phyloP scores from a whole-genome alignment of 2,888 invertebrate genomes.

The Dione juno region DNA sequence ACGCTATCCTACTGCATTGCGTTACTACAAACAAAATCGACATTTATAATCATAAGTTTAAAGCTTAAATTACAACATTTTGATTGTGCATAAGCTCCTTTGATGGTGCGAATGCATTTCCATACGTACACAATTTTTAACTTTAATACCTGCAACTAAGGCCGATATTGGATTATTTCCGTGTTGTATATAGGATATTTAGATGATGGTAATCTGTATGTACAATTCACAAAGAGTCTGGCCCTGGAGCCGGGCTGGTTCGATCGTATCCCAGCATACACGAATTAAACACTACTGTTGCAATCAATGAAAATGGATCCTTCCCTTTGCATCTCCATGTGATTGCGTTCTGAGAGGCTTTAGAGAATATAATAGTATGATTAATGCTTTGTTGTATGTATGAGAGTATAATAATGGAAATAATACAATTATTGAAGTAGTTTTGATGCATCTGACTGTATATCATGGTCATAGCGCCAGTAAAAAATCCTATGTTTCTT shows the following conservation, averaged over 20 bases:
- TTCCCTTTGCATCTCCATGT: conserved; percentile 18
- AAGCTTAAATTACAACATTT: conserved; percentile 19
- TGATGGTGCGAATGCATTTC: conserved; percentile 33
- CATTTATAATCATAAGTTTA: fast-evolving
- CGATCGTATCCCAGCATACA: conserved; percentile 51
- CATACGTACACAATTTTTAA: not conserved
- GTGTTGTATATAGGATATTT: conserved; percentile 31
- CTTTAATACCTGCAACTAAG: not conserved
- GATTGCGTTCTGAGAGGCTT: conserved; percentile 18
- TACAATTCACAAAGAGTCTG: conserved; percentile 48
- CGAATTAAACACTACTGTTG: conserved; percentile 41
- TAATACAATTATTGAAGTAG: not conserved
- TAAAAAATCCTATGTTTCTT: too few species aligned
- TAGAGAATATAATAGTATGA: conserved; percentile 6
- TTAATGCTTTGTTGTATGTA: not conserved
- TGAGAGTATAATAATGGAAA: not conserved
- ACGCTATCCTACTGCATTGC: conserved; percentile 36
- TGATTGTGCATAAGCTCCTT: conserved; percentile 28
- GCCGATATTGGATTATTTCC: conserved; percentile 3
- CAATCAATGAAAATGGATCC: conserved; percentile 38
- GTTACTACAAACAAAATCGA: conserved; percentile 1
- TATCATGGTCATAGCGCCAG: too few species aligned
- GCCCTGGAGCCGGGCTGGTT: conserved; percentile 51
- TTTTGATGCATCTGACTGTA: too few species aligned
- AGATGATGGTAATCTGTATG: conserved; percentile 35